Evolutionary conservation across 2,888 invertebrate species (phyloP).

Genomic region (Acanthopleura granulata): DNA sequence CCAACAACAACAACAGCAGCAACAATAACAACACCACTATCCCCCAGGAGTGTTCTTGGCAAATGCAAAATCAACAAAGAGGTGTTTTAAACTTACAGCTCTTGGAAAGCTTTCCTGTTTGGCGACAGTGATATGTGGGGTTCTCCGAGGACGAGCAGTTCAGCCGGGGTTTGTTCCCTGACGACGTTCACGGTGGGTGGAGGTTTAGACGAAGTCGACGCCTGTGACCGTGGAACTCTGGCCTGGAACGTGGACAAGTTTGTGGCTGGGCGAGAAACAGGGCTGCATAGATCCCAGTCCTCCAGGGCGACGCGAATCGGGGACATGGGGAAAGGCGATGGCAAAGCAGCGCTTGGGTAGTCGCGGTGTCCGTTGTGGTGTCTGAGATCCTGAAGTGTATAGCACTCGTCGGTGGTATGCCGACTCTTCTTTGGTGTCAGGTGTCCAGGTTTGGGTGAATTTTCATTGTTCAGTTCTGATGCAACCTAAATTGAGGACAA

Average conservation of each 20-base stretch:
- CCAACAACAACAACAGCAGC: no score
- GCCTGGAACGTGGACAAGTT: no score
- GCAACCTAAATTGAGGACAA: not conserved
- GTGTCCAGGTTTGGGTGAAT: not conserved
- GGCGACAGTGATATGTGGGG: not conserved
- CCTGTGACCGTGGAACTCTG: no score
- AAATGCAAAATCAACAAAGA: not conserved
- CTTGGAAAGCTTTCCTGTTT: constrained; percentile 40
- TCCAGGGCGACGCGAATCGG: not conserved
- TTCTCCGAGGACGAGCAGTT: not conserved
- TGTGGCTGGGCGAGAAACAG: no score
- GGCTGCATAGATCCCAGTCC: no score
- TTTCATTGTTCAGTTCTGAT: not conserved
- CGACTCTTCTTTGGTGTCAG: constrained; percentile 1
- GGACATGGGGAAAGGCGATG: not conserved
- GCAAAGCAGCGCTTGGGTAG: not conserved
- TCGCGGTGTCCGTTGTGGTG: not conserved
- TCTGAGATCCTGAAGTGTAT: no score
- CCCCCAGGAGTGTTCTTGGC: no score
- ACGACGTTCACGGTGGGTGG: not conserved
- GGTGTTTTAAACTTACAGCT: constrained; percentile 37
- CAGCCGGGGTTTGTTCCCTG: not conserved
- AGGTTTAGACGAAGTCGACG: not conserved
- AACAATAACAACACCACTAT: no score
- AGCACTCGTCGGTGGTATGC: no score